phyloP scores from a whole-genome alignment of 2,797 vertebrate genomes.

The Bufotes viridis region DNA sequence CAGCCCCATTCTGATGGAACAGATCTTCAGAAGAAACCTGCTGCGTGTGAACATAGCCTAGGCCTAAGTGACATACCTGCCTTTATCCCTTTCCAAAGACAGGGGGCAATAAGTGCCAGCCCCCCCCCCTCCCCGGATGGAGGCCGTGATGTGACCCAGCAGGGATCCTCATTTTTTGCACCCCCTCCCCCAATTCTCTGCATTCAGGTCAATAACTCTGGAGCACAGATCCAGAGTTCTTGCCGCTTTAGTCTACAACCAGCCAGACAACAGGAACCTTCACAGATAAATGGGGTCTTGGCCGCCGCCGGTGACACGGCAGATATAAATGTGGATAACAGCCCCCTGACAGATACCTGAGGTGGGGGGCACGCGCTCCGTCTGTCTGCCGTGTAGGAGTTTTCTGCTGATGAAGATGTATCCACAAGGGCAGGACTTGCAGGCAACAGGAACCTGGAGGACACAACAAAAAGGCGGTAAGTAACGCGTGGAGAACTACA shows the following conservation, averaged over 20 bases:
- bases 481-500: neutral
- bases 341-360: conserved; percentile 78
- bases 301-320: too few species aligned
- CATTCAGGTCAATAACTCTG: too few species aligned
- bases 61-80: too few species aligned
- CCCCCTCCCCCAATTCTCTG: too few species aligned
- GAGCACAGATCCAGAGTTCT: neutral
- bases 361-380: conserved; percentile 84
- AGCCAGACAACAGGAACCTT: neutral
- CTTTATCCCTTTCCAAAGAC: too few species aligned
- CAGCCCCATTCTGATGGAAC: too few species aligned
- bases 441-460: conserved; percentile 93
- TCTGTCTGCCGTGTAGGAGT: conserved; percentile 90
- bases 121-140: too few species aligned
- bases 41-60: too few species aligned
- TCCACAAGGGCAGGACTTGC: conserved; percentile 96
- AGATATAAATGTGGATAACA: neutral
- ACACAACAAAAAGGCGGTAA: conserved; percentile 32
- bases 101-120: too few species aligned
- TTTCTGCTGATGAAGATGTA: conserved; percentile 98
- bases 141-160: too few species aligned
- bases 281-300: neutral
- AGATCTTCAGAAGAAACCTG: too few species aligned
- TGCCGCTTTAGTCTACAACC: neutral
- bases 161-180: too few species aligned